These are phyloP conservation scores for Gambusia affinis DNA, from an alignment of 2,113 vertebrate species.

Conservation along the genomic window DNA sequence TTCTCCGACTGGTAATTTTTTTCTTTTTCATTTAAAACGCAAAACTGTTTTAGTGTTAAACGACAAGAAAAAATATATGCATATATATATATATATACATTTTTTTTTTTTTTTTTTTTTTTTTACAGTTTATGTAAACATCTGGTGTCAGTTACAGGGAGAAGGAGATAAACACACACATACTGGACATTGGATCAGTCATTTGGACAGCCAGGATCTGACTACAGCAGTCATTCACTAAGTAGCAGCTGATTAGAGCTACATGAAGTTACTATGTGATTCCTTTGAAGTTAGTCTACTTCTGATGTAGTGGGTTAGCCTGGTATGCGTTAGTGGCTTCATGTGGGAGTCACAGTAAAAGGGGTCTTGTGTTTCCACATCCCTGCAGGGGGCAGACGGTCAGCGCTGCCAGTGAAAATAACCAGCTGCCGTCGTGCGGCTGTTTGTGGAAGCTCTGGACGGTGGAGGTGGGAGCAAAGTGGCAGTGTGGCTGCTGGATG, in stretches of 20 bases:
- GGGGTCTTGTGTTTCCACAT: slow-evolving; percentile 31
- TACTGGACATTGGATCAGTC: slow-evolving; percentile 64
- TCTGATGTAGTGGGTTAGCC: slow-evolving; percentile 78
- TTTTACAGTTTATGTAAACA: background rate
- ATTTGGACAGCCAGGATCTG: slow-evolving; percentile 81
- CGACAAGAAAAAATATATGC: no score
- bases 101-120: background rate
- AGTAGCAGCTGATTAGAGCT: slow-evolving; percentile 51
- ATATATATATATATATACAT: no score
- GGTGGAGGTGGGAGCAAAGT: slow-evolving; percentile 41
- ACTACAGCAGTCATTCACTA: slow-evolving; percentile 49
- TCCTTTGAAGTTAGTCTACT: slow-evolving; percentile 71
- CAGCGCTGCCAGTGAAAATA: slow-evolving; percentile 9
- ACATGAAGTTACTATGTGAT: slow-evolving; percentile 61
- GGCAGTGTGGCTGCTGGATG: slow-evolving; percentile 61
- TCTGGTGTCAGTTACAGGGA: background rate
- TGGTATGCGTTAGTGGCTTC: slow-evolving; percentile 71
- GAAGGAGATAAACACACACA: slow-evolving; percentile 42
- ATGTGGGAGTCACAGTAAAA: slow-evolving; percentile 43
- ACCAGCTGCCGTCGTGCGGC: background rate
- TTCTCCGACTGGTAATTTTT: no score
- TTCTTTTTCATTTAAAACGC: background rate
- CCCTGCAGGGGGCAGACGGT: slow-evolving; percentile 37
- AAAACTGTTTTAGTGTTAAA: no score
- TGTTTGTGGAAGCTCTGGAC: background rate